Evolutionary conservation across 1,140 invertebrate genomes (phyloP).

Genomic region (Pachyrhynchus sulphureomaculatus): DNA sequence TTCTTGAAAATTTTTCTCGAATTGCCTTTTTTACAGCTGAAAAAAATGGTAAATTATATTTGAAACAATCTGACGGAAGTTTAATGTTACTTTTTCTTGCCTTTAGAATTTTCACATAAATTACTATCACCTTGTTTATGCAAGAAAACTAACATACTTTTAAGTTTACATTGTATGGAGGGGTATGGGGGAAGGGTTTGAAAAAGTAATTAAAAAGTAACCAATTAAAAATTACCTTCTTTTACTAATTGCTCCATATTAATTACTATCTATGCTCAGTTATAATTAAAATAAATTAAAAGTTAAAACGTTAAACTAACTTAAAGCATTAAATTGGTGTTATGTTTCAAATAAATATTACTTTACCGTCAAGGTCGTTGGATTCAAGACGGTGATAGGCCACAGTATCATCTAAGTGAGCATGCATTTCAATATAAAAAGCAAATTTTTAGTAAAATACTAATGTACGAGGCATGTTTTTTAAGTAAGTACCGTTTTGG

Average conservation of each 20-base stretch:
- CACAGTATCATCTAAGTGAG: constrained; percentile 12
- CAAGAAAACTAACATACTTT: background rate
- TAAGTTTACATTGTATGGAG: background rate
- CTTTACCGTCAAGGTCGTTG: constrained; percentile 16
- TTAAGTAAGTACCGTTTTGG: too few relatives aligned
- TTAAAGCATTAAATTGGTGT: background rate
- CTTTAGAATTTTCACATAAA: background rate
- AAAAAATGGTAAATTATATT: background rate
- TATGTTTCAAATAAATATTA: background rate
- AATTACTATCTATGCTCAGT: background rate
- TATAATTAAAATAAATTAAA: constrained; percentile 8
- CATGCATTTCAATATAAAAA: too few relatives aligned
- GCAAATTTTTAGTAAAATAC: too few relatives aligned
- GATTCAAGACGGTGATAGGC: constrained; percentile 15
- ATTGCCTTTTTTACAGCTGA: constrained; percentile 11
- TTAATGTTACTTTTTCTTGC: constrained; percentile 1
- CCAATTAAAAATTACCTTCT: constrained; percentile 22
- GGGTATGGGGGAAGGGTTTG: background rate
- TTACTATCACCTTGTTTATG: too few relatives aligned
- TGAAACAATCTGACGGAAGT: constrained; percentile 17
- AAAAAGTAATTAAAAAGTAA: background rate
- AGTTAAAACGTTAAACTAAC: background rate
- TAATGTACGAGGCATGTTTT: too few relatives aligned
- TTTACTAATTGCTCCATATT: constrained; percentile 31
- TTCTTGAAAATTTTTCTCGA: constrained; percentile 10